Percentiles rank a stretch among this genome's conserved stretches.
Evolutionary conservation across 1,140 invertebrate species (phyloP).

Genomic region (Marisa cornuarietis): DNA sequence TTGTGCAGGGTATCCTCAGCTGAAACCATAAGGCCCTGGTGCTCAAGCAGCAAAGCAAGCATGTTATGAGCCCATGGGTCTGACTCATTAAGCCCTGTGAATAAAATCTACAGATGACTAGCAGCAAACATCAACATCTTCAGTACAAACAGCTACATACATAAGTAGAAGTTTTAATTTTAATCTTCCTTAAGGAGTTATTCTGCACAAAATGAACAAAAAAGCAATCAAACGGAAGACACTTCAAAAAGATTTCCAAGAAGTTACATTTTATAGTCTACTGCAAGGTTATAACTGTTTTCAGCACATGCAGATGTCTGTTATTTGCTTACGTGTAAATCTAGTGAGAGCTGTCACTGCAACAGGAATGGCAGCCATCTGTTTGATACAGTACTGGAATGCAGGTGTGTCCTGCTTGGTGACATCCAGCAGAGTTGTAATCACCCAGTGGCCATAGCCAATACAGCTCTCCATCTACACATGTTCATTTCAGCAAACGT

Average conservation of each 20-base stretch:
- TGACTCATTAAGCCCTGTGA: constrained; percentile 69
- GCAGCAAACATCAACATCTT: background rate
- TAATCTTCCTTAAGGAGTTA: background rate
- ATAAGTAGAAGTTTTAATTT: background rate
- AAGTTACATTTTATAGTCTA: background rate
- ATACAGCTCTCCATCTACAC: constrained; percentile 61
- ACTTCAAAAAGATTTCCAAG: background rate
- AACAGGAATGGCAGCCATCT: constrained; percentile 80
- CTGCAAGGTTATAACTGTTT: background rate
- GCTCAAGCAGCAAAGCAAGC: constrained; percentile 80
- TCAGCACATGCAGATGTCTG: background rate
- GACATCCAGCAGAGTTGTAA: constrained; percentile 73
- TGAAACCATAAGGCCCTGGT: constrained; percentile 74
- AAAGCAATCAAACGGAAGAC: background rate
- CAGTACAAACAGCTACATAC: background rate
- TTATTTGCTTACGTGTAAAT: constrained; percentile 71
- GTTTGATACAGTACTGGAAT: constrained; percentile 77
- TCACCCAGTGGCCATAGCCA: constrained; percentile 84
- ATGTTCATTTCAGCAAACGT: constrained; percentile 64
- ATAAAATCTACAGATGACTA: constrained; percentile 19
- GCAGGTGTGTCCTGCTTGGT: constrained; percentile 68
- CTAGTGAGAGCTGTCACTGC: constrained; percentile 80
- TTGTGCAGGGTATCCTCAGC: constrained; percentile 74
- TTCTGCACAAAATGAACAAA: background rate
- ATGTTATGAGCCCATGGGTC: constrained; percentile 79